Evolutionary conservation across 2,113 vertebrate species (phyloP).

Genomic region (Corythornis madagascariensis): DNA sequence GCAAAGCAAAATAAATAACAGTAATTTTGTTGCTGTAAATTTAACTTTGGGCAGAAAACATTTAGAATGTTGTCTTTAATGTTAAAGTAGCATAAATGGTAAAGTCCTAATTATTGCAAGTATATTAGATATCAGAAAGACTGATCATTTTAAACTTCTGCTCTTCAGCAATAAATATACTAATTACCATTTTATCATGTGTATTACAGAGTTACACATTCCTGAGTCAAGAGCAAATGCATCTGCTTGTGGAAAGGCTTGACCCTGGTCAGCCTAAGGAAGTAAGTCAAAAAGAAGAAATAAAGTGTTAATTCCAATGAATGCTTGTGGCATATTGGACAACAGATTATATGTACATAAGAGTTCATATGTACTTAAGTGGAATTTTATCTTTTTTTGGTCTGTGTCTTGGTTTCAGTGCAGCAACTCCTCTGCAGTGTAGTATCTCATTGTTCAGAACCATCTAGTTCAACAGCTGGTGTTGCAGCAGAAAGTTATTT

Average conservation of each 20-base stretch:
- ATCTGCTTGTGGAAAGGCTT: constrained; percentile 86
- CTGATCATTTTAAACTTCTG: constrained; percentile 14
- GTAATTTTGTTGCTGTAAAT: neutral
- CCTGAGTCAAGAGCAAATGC: constrained; percentile 93
- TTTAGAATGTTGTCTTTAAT: neutral
- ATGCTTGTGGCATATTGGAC: neutral
- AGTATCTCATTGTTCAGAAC: neutral
- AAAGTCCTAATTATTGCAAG: constrained; percentile 3
- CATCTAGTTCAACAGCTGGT: neutral
- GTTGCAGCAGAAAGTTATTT: neutral
- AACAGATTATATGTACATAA: neutral
- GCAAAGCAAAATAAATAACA: neutral
- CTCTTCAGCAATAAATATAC: neutral
- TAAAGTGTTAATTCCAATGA: neutral
- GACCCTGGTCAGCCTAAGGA: constrained; percentile 88
- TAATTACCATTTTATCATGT: constrained; percentile 42
- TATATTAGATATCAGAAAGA: constrained; percentile 17
- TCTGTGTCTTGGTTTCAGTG: neutral
- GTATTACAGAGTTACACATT: constrained; percentile 88
- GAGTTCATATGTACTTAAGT: neutral
- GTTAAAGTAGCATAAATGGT: constrained; percentile 6
- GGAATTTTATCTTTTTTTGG: neutral
- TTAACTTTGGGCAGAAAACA: neutral
- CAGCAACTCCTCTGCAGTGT: neutral
- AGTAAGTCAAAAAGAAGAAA: constrained; percentile 75